Conservation (phyloP, 2,888 invertebrate species). For the Sinohyriopsis cumingii region DNA sequence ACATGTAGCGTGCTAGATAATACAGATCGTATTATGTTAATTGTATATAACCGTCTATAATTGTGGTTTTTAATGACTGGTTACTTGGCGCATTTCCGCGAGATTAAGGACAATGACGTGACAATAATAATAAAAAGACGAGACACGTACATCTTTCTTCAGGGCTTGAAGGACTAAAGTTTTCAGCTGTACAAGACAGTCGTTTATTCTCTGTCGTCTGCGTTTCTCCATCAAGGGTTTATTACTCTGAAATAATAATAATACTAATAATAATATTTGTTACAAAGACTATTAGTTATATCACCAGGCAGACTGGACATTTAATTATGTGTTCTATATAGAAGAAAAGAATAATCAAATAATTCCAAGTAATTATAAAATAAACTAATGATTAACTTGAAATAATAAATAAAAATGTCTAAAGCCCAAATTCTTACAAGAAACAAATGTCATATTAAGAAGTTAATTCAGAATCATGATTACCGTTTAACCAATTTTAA, state of each 20-base stretch:
- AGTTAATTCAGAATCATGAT: too few species aligned
- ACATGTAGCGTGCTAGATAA: too few species aligned
- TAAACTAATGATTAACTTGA: not conserved
- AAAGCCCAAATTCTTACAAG: not conserved
- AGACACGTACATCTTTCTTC: conserved; percentile 68
- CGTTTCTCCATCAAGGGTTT: conserved; percentile 70
- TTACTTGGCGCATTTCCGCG: too few species aligned
- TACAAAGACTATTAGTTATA: not conserved
- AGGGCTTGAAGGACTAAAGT: conserved; percentile 66
- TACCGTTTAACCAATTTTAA: too few species aligned
- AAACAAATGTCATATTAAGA: too few species aligned
- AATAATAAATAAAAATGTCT: not conserved
- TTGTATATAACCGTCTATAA: too few species aligned
- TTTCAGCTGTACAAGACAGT: conserved; percentile 67
- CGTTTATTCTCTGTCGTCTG: conserved; percentile 66
- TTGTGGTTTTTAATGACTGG: too few species aligned
- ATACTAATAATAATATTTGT: conserved; percentile 4
- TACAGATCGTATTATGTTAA: too few species aligned
- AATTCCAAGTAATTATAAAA: not conserved
- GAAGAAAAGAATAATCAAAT: not conserved
- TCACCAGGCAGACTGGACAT: not conserved
- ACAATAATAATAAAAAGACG: not conserved
- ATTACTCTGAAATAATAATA: conserved; percentile 57
- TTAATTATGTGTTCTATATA: not conserved
- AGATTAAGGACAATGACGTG: too few species aligned